A percentile compares a stretch with the other conserved stretches of the same genome.
phyloP scores from a whole-genome alignment of 2,113 vertebrate genomes.

The Oreotrochilus melanogaster region DNA sequence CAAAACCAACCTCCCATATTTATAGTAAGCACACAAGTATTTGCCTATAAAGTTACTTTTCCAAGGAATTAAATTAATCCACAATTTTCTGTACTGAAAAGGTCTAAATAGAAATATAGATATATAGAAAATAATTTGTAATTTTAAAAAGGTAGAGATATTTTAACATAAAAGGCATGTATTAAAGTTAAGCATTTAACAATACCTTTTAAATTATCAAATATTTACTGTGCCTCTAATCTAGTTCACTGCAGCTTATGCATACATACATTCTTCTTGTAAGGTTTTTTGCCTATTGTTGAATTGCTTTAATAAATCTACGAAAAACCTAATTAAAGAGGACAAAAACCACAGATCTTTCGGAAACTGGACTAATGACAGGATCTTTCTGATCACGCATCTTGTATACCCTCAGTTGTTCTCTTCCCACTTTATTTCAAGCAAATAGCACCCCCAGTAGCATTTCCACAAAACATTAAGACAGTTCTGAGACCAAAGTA shows the following conservation, averaged over 20 bases:
- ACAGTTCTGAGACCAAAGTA: slow-evolving; percentile 47
- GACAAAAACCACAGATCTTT: neutral
- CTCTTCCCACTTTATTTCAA: slow-evolving; percentile 66
- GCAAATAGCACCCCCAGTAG: slow-evolving; percentile 57
- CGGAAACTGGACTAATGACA: slow-evolving; percentile 36
- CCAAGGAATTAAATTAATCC: neutral
- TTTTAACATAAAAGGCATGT: neutral
- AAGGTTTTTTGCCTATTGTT: neutral
- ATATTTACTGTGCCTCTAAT: neutral
- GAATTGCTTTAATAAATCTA: neutral
- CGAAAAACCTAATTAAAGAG: neutral
- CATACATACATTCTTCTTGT: neutral
- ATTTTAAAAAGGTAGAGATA: neutral
- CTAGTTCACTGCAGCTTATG: neutral
- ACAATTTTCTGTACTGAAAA: neutral
- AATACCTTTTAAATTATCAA: neutral
- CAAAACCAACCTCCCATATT: neutral
- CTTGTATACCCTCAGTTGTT: slow-evolving; percentile 52
- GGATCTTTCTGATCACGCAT: slow-evolving; percentile 17
- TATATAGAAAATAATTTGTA: neutral
- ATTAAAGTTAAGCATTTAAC: neutral
- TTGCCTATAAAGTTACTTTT: neutral
- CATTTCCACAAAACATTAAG: slow-evolving; percentile 49
- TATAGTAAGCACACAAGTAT: neutral
- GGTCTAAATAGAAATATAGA: neutral